Conservation (phyloP, 2,888 invertebrate genomes). For the Cryptocephalus primarius region DNA sequence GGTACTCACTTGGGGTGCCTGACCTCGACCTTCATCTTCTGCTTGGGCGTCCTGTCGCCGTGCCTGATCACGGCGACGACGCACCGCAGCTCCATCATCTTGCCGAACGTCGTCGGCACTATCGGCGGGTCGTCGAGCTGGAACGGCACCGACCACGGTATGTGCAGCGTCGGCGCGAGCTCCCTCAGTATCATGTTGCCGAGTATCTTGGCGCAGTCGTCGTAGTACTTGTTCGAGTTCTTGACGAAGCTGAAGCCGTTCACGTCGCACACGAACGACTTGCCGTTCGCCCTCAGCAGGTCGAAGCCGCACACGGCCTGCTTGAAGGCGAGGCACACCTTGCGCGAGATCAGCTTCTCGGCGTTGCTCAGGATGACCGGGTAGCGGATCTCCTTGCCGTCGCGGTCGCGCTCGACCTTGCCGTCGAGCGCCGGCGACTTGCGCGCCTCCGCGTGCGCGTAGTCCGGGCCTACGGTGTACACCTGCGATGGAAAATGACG, state of each 20-base stretch:
- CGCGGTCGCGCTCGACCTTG: slow-evolving; percentile 95
- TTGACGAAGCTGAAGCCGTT: slow-evolving; percentile 99
- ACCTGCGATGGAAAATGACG: slow-evolving; percentile 48
- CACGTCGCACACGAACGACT: slow-evolving; percentile 98
- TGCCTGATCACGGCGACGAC: slow-evolving; percentile 97
- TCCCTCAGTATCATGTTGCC: slow-evolving; percentile 91
- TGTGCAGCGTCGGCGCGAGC: slow-evolving; percentile 88
- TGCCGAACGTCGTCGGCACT: slow-evolving; percentile 97
- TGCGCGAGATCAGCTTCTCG: slow-evolving; percentile 95
- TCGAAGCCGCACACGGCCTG: slow-evolving; percentile 99
- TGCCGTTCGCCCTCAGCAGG: slow-evolving; percentile 92
- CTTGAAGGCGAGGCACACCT: slow-evolving; percentile 92
- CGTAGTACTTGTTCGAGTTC: slow-evolving; percentile 98
- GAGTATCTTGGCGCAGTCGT: slow-evolving; percentile 96
- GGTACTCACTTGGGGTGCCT: slow-evolving; percentile 74
- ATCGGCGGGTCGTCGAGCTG: slow-evolving; percentile 97
- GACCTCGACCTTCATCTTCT: slow-evolving; percentile 99
- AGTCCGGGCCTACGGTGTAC: slow-evolving; percentile 98
- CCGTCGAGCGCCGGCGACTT: slow-evolving; percentile 98
- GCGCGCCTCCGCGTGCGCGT: slow-evolving; percentile 97
- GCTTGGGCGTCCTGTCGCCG: slow-evolving; percentile 98
- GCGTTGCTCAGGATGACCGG: slow-evolving; percentile 95
- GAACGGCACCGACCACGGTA: slow-evolving; percentile 96
- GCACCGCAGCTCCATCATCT: slow-evolving; percentile 88
- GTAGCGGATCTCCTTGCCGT: slow-evolving; percentile 97